Percentiles rank a stretch among this genome's conserved stretches.
Evolutionary conservation across 1,140 invertebrate species (phyloP).

Genomic region (Lepidurus arcticus): DNA sequence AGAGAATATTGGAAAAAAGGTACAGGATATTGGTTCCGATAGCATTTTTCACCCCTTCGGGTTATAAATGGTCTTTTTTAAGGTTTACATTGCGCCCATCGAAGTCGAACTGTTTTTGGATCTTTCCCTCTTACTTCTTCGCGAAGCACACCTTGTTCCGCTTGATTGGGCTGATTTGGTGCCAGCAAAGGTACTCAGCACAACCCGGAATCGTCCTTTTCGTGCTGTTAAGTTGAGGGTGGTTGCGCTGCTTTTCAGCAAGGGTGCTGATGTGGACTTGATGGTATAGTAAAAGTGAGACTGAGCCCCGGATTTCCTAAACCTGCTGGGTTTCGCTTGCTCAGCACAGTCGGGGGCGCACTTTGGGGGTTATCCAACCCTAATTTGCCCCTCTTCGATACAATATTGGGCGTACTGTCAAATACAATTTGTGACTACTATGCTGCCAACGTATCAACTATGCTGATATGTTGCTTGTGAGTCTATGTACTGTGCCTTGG

Average conservation of each 20-base stretch:
- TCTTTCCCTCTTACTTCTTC: not conserved
- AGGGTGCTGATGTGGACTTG: slow-evolving; percentile 20
- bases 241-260: not conserved
- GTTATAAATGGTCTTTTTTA: not conserved
- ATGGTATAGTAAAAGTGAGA: slow-evolving; percentile 1
- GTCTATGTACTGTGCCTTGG: no score
- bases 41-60: not conserved
- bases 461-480: no score
- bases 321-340: slow-evolving; percentile 1
- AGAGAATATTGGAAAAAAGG: not conserved
- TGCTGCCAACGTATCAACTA: not conserved
- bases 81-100: not conserved
- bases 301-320: not conserved
- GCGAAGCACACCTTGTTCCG: slow-evolving; percentile 11
- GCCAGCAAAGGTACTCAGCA: slow-evolving; percentile 6
- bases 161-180: slow-evolving; percentile 13
- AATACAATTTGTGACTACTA: not conserved
- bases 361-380: slow-evolving; percentile 15
- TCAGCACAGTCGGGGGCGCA: slow-evolving; percentile 11
- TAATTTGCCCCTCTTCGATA: not conserved
- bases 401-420: slow-evolving; percentile 5
- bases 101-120: not conserved
- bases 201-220: not conserved
- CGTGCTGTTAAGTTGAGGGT: slow-evolving; percentile 3
- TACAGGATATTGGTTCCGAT: slow-evolving; percentile 14